Percentiles rank a stretch among this genome's conserved stretches.
Evolutionary conservation across 1,140 invertebrate species (phyloP).

Genomic region (Orchestia grillus): DNA sequence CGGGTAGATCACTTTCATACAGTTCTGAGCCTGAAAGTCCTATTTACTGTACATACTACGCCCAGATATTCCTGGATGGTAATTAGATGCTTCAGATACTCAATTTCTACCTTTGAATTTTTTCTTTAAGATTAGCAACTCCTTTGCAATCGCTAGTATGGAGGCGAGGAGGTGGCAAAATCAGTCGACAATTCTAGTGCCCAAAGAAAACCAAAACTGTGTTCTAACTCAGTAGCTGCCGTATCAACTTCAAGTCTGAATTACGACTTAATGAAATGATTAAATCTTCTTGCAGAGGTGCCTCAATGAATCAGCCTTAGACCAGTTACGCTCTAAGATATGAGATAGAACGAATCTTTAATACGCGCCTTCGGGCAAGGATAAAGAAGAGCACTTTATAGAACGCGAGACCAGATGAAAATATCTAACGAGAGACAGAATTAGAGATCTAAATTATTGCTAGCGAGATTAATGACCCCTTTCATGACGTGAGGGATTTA

Average conservation of each 20-base stretch:
- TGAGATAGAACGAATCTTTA: slow-evolving; percentile 47
- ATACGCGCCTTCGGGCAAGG: neutral
- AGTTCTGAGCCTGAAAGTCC: neutral
- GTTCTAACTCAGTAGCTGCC: slow-evolving; percentile 2
- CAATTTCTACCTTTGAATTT: neutral
- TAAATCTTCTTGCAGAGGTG: slow-evolving; percentile 32
- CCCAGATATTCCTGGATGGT: neutral
- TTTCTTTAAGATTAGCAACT: neutral
- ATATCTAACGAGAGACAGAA: slow-evolving; percentile 7
- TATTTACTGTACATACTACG: neutral
- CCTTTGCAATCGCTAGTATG: neutral
- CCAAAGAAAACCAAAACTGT: neutral
- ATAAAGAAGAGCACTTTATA: slow-evolving; percentile 35
- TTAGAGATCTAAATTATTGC: neutral
- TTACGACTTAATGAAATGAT: slow-evolving; percentile 54
- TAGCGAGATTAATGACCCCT: neutral
- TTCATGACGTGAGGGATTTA: neutral
- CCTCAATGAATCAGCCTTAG: slow-evolving; percentile 11
- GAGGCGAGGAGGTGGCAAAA: neutral
- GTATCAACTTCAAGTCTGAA: slow-evolving; percentile 27
- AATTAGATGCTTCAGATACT: neutral
- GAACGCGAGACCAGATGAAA: neutral
- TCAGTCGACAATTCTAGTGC: neutral
- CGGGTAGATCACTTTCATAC: neutral
- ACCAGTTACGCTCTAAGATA: slow-evolving; percentile 42